Base-by-base conservation (phyloP, 2,113 vertebrate genomes). In the Triplophysa rosa region DNA sequence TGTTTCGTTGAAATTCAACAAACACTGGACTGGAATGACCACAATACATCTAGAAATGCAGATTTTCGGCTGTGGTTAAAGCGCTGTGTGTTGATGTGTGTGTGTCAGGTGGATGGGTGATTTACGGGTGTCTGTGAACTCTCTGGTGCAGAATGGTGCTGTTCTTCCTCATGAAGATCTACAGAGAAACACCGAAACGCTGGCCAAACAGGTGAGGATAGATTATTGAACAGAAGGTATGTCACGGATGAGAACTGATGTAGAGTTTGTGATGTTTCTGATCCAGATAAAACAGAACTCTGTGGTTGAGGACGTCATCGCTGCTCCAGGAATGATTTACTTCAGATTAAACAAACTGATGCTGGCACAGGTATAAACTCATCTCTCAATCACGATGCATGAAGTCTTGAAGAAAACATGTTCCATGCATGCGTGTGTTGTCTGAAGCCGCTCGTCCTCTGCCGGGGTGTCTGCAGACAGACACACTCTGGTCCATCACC, bases 301-400 rank as follows among this genome's bases (percentile, higher is more conserved):
- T 67, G 91, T 97, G 14, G 91, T 98, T 69, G 96, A 94, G 80
- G 93, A 93, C 64, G 93, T 98, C 83, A 89, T 89, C 2, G 64
- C 91, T 79, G 92, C 89, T 40, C 79, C 77, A 68, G 94, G 93
- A 81, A 90, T 90, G 61, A 88, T 99, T 83, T 90, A 94, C 88
- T 98, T 99, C 79, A 96, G 88, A 71, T 89, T 98, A 75, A 94
- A 97, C 86, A 94, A 91, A 81, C 90, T 90, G 42, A 87, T 97
- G n/a, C 87, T 98, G 67, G 93, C 93, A 58, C 92, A 96, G 95
- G 96, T 98, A 79, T 11, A 63, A 49, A 14, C 10, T 59, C 23
- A 26, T 45, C 42, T 45, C 42, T 11, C 8, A 8, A 42, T 42
- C 40, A 11, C 33, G 33, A 33, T 2, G 3, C 0, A 29, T 2